Base-by-base conservation (phyloP, 2,888 invertebrate species). In the Heliconius erato region DNA sequence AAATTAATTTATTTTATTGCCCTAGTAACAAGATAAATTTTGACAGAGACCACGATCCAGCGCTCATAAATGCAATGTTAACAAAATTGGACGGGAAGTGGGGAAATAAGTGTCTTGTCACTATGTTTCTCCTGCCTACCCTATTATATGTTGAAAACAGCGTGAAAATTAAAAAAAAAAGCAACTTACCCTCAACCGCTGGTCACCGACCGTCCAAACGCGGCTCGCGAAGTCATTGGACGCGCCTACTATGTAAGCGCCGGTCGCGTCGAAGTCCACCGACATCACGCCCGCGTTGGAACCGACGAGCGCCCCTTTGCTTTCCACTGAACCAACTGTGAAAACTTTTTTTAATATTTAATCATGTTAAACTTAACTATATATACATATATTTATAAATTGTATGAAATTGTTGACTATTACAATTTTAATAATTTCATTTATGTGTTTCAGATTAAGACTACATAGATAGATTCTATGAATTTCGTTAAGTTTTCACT, bases 141-240 rank as follows among this genome's bases (percentile, higher is more conserved):
- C 63, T 63, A 1, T 63, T n/a, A n/a, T 19, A n/a, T 11, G n/a
- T 23, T 11, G n/a, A 11, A 63, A 11, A 63, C 2, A 63, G n/a
- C n/a, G 63, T 63, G 63, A 54, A 54, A 54, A 49, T 49, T 5
- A 54, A 14, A 19, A 19, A 63, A n/a, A n/a, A n/a, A 63, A 63
- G 0, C 26, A 67, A 96, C 97, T 97, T 92, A 99, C 99, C 98
- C 98, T 97, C 94, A 99, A 96, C 91, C 99, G 97, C 93, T 98
- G 98, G 94, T 99, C 99, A 86, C 96, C 96, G 79, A 99, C 97
- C 16, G 98, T 98, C 99, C 99, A 99, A 83, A 99, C 98, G 84
- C 99, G 97, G 91, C 99, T 98, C 28, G 99, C 99, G 93, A 98
- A 99, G 96, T 99, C 99, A 93, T 99, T 99, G 71, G 99, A 99